Evolutionary conservation across 2,113 vertebrate species (phyloP), one percentile per base, ranked within the genome.

Genomic region (Dromiciops gliroides): DNA sequence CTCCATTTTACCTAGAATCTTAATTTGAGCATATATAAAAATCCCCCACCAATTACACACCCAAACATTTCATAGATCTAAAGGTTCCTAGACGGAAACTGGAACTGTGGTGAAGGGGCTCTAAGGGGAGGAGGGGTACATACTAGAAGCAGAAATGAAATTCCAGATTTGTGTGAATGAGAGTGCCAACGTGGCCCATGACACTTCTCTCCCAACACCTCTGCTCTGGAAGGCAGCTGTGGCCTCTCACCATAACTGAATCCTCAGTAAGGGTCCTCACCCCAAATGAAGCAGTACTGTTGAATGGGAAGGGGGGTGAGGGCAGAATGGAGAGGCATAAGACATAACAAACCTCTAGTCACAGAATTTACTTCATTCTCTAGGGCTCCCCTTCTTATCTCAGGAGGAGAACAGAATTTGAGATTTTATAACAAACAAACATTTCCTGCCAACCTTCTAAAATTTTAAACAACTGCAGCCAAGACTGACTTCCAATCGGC

Each of bases 371-470:
- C 91, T 48, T 92, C 88, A 47, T 96, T 60, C 88, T 97, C 91
- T 47, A 95, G 92, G n/a, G n/a, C 67, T 83, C 67, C n/a, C 19
- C 67, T 44, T 92, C 48, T 47, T 53, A 60, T 11, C 52, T 49
- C 26, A 60, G 9, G 44, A 91, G 47, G 12, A 92, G 90, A 92
- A 48, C 8, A 92, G 48, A 60, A 93, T 92, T 51, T 3, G 1
- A 90, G 89, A 53, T 92, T 0, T 97, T 94, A 56, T 94, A 96
- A 97, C 19, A 94, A 98, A 97, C 97, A 91, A 96, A 97, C 97
- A 97, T 96, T 96, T 95, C 95, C 97, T 97, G 96, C 96, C 97
- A 97, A 96, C 92, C 97, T 98, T 95, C 95, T 98, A 96, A 98
- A 98, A 97, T 91, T 96, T 97, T 96, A 97, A 97, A 95, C 95